Evolutionary conservation across 2,888 invertebrate genomes (phyloP), one percentile per base, ranked within the genome.

Genomic region (Tyria jacobaeae): DNA sequence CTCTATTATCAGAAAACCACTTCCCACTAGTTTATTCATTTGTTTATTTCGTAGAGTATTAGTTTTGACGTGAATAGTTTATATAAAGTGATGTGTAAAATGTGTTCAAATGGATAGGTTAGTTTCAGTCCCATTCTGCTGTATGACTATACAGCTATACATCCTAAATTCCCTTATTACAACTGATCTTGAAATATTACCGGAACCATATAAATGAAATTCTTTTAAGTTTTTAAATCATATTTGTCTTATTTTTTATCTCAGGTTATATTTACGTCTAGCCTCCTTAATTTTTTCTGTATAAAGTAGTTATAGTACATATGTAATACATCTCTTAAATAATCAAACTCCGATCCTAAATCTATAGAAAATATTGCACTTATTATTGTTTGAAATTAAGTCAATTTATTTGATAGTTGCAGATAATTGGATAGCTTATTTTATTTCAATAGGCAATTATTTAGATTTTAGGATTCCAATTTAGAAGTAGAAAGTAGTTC

Each of bases 221-320:
- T 1, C 3, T n/a, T 12, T 12, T 44, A 12, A 31, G 21, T 12
- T 10, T 44, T 12, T 4, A 21, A 21, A 44, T 3, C 21, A 4
- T 10, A 44, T 21, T 5, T 12, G n/a, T 10, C 4, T 24, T 7
- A 27, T 14, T 5, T 17, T 54, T 31, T 34, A 47, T 53, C n/a
- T n/a, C n/a, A 68, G 70, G 76, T 73, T 76, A 78, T 78, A 79
- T 79, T 78, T 79, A 73, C 62, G n/a, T 64, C 57, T n/a, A 15
- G 12, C 52, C 12, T 34, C 37, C n/a, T 12, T 25, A 51, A 2
- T 12, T 44, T 0, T 44, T n/a, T n/a, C n/a, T n/a, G n/a, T n/a
- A n/a, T n/a, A n/a, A n/a, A n/a, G n/a, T n/a, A n/a, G n/a, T n/a
- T n/a, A n/a, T n/a, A n/a, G n/a, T n/a, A n/a, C n/a, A n/a, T n/a